These are phyloP conservation scores for Drosophila ogumai DNA, from an alignment of 1,140 invertebrate genomes.

Conservation along the genomic window DNA sequence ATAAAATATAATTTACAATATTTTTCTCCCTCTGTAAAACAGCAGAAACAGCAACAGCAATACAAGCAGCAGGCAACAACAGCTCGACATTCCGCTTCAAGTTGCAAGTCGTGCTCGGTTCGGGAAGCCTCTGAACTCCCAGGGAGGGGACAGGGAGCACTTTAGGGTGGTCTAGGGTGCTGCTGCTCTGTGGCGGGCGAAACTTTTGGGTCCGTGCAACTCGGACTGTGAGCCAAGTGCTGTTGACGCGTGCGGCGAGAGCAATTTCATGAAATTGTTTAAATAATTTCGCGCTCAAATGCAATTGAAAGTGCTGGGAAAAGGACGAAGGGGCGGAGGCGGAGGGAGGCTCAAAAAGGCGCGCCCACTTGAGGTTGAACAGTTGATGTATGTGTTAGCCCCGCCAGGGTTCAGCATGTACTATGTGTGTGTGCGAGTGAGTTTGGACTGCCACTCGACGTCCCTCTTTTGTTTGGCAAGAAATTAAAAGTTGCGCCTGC, in stretches of 20 bases:
- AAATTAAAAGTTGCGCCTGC: conserved; percentile 78
- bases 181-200: conserved; percentile 9
- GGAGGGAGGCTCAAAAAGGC: conserved; percentile 39
- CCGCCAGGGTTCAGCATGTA: conserved; percentile 5
- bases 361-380: conserved; percentile 64
- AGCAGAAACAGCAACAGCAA: conserved; percentile 25
- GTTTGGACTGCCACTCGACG: conserved; percentile 60
- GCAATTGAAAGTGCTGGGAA: conserved; percentile 69
- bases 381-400: conserved; percentile 54
- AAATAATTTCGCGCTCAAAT: conserved; percentile 83
- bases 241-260: conserved; percentile 80
- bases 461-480: conserved; percentile 73
- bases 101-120: conserved; percentile 61
- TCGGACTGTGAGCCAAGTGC: conserved; percentile 70
- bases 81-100: conserved; percentile 61
- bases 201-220: conserved; percentile 60
- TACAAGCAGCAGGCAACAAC: conserved; percentile 23
- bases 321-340: not conserved
- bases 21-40: conserved; percentile 8
- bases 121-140: conserved; percentile 9
- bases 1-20: not conserved
- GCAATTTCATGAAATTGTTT: conserved; percentile 82
- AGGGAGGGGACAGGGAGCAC: not conserved
- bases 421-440: conserved; percentile 15
- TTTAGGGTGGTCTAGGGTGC: conserved; percentile 3